Base-by-base conservation (phyloP, 37 sponge, comb jelly and placozoan species). In the Tethya wilhelma region DNA sequence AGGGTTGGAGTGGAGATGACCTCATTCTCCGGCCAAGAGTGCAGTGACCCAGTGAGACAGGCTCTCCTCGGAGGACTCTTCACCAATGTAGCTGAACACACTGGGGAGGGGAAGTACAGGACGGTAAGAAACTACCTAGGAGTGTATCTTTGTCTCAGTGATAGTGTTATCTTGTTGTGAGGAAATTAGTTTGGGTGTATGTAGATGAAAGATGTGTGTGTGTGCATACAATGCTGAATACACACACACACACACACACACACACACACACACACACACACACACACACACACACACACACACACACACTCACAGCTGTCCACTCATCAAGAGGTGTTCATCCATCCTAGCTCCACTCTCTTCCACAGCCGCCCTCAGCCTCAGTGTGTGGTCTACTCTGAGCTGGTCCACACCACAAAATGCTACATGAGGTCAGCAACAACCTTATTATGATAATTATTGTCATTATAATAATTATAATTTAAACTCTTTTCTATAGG, bases 261-360 rank as follows among this genome's bases (percentile, higher is more conserved):
- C 25, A 29, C 53, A 49, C 53, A 49, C 53, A 49, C 53, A 49
- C 53, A 14, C 59, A 58, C 59, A 58, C 59, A 58, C 59, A 58
- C 59, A 58, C 59, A 58, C 59, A 58, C 59, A 58, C 59, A 58
- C 59, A 58, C 59, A 58, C 59, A 58, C 59, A 58, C 59, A 58
- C 59, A 58, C 59, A 58, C 59, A 58, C 71, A 3, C 34, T 19
- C 36, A 0, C 57, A 93, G 93, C 58, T 85, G 46, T 65, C 75
- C 9, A 78, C 91, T 28, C 71, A 75, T 14, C 90, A 92, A 67
- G 81, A 88, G 40, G 93, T 95, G 34, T 77, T 44, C 84, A 91
- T 95, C 30, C 96, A 95, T 77, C 96, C 96, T 20, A 74, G 81
- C n/a, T 95, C 96, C 56, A 86, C 87, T 45, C 83, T 95, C 22